Evolutionary conservation across 2,113 vertebrate genomes (phyloP), one percentile per base, ranked within the genome.

Genomic region (Epinephelus cyanopodus): DNA sequence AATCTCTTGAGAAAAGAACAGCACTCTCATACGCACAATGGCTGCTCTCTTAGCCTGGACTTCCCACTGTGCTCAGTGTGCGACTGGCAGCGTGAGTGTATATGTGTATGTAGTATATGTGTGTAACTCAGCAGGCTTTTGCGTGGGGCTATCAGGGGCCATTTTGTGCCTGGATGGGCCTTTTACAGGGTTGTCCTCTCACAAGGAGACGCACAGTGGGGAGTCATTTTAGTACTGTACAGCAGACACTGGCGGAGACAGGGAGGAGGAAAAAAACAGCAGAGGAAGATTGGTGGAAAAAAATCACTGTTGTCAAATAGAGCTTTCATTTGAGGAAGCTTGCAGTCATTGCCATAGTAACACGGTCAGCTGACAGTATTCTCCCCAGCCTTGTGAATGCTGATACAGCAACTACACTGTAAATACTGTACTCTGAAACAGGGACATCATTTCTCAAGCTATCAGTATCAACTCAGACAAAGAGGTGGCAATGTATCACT

Each of bases 31-130:
- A 76, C 1, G 27, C 78, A 94, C 92, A 93, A 93, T 84, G 77
- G 81, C 82, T 89, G 88, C 89, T 93, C 92, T 92, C 86, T 92
- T 84, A 85, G 91, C 89, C 3, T 63, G 73, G 91, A 90, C 88
- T 83, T 90, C 91, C 90, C 87, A 91, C 90, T 92, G 89, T 42
- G 91, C 73, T 73, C 74, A 63, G 83, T 83, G 87, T 84, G 83
- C 29, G 60, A 64, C 76, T 79, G 86, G 84, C 76, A 80, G 60
- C 71, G 77, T 62, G 64, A 27, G 37, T 39, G 79, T 39, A 11
- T 42, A n/a, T 17, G 79, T 69, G 81, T 47, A 25, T 63, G 25
- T 37, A 56, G 15, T 15, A 21, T 69, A 63, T 72, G 77, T 56
- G 85, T 77, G 57, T 68, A 74, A 84, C 72, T 78, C 78, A 70